These are phyloP conservation scores for Ceraclea dissimilis DNA, from an alignment of 2,888 invertebrate species.

Conservation along the genomic window DNA sequence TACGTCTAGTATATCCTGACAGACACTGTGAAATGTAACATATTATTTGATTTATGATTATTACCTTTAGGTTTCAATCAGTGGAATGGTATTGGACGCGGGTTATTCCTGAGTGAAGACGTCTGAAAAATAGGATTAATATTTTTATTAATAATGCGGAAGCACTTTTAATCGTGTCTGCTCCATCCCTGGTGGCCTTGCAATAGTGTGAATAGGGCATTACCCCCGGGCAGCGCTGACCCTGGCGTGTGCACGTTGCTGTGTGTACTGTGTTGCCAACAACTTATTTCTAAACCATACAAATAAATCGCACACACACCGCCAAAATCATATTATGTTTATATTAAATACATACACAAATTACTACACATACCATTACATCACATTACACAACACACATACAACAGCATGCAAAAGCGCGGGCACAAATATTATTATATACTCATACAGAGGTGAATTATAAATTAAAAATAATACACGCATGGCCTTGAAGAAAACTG, in stretches of 20 bases:
- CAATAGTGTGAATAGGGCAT: constrained; percentile 51
- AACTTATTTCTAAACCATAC: constrained; percentile 7
- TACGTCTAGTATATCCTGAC: too few species aligned
- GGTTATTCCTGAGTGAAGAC: too few species aligned
- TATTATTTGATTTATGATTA: too few species aligned
- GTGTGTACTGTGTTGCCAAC: constrained; percentile 19
- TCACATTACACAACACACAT: constrained; percentile 1
- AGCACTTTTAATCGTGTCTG: constrained; percentile 26
- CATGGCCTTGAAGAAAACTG: neutral
- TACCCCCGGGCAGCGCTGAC: constrained; percentile 36
- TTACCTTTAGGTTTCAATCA: too few species aligned
- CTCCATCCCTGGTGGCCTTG: constrained; percentile 51
- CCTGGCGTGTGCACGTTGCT: constrained; percentile 25
- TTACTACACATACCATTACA: neutral
- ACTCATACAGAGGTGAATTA: neutral
- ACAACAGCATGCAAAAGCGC: neutral
- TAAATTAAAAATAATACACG: neutral
- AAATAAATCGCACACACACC: neutral
- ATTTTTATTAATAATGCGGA: too few species aligned
- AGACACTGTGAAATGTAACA: too few species aligned
- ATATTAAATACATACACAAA: neutral
- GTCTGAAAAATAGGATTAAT: too few species aligned
- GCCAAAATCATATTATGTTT: neutral
- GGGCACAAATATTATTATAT: neutral
- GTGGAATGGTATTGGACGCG: too few species aligned